Conservation (phyloP, 2,113 vertebrate genomes). For the Protomyctophum bolini region DNA sequence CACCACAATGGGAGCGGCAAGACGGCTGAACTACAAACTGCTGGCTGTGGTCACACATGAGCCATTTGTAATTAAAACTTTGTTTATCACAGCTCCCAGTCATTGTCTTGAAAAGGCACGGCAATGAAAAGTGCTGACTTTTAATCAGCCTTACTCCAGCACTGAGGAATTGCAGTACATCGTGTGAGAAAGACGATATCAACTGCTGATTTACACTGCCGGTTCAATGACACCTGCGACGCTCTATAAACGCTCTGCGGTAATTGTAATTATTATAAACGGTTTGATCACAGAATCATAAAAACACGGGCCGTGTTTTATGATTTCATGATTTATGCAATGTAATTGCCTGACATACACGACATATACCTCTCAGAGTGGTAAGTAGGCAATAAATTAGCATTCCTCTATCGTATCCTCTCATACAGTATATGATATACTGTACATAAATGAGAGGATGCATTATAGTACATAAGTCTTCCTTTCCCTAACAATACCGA, state of each 20-base stretch:
- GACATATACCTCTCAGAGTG: not conserved
- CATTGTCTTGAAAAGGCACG: constrained; percentile 57
- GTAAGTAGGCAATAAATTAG: no score
- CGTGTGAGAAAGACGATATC: constrained; percentile 56
- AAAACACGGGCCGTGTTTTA: no score
- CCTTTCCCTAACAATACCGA: no score
- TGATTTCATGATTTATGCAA: no score
- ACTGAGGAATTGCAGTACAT: constrained; percentile 49
- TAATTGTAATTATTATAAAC: constrained; percentile 46
- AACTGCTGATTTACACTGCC: constrained; percentile 40
- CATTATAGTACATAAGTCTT: no score
- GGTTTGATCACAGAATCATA: constrained; percentile 8
- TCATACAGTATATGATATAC: no score
- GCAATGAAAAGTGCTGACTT: constrained; percentile 55
- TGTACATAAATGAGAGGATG: no score
- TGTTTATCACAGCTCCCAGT: constrained; percentile 65
- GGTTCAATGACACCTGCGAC: constrained; percentile 33
- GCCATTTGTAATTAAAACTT: constrained; percentile 72
- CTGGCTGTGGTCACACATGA: constrained; percentile 67
- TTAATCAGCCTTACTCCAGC: constrained; percentile 53
- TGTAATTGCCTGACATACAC: not conserved
- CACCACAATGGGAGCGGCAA: constrained; percentile 24
- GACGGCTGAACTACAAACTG: constrained; percentile 56
- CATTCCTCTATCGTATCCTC: no score
- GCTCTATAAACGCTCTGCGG: constrained; percentile 10